Percentiles rank a stretch among this genome's conserved stretches.
phyloP scores from a whole-genome alignment of 2,797 vertebrate genomes.

The Cryptoblepharus egeriae region DNA sequence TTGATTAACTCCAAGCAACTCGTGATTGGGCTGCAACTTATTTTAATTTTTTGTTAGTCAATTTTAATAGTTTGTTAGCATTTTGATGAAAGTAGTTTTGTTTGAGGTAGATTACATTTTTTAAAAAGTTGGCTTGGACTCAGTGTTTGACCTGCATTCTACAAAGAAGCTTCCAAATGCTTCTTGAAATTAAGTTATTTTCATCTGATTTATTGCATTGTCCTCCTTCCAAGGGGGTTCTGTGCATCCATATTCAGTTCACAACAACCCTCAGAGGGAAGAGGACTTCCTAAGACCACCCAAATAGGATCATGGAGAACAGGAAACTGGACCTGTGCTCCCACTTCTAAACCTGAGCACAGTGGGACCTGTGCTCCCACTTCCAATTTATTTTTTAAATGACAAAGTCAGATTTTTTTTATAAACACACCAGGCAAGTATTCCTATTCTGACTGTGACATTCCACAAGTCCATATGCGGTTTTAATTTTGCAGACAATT shows the following conservation, averaged over 20 bases:
- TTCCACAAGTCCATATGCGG: neutral
- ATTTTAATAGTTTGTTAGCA: no score
- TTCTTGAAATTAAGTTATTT: neutral
- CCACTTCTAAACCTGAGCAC: neutral
- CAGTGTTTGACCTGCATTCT: neutral
- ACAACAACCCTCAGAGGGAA: neutral
- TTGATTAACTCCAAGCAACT: no score
- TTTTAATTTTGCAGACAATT: neutral
- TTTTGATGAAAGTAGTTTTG: neutral
- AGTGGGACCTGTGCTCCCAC: neutral
- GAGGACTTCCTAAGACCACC: constrained; percentile 3
- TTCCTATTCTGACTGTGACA: neutral
- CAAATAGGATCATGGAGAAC: neutral
- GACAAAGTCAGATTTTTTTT: neutral
- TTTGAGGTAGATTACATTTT: neutral
- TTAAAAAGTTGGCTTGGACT: neutral
- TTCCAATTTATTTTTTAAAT: neutral
- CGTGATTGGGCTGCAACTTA: no score
- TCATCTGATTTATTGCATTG: neutral
- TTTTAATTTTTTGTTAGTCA: no score
- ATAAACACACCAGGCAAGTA: neutral
- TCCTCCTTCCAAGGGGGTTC: neutral
- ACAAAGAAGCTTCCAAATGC: neutral
- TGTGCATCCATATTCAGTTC: neutral
- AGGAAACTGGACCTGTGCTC: neutral